Percentiles rank a stretch among this genome's conserved stretches.
These are phyloP conservation scores for Iphiclides podalirius DNA, from an alignment of 2,888 invertebrate genomes.

Conservation along the genomic window DNA sequence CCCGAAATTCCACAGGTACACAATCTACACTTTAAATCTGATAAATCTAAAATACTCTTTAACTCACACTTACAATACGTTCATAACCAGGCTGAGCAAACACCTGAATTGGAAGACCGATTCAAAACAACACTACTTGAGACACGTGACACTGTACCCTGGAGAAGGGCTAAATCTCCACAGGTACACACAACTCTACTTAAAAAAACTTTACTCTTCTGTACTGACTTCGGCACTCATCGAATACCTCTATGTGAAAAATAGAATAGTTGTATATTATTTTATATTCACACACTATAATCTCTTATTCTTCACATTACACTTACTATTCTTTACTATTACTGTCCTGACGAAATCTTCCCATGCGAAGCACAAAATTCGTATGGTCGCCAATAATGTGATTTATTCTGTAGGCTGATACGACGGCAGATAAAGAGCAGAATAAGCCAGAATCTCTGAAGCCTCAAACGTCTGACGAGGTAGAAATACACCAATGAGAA, in stretches of 20 bases:
- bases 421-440: conserved; percentile 55
- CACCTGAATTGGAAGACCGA: conserved; percentile 65
- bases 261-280: too few relatives aligned
- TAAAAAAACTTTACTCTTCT: neutral
- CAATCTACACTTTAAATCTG: conserved; percentile 3
- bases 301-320: neutral
- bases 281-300: conserved; percentile 4
- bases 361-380: conserved; percentile 24
- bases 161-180: conserved; percentile 65
- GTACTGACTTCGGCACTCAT: too few relatives aligned
- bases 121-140: conserved; percentile 67
- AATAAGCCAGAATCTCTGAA: conserved; percentile 56
- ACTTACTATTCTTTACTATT: too few relatives aligned
- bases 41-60: conserved; percentile 12
- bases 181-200: conserved; percentile 49
- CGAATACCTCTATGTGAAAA: too few relatives aligned
- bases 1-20: conserved; percentile 74
- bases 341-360: neutral
- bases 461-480: conserved; percentile 63
- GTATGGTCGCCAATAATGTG: conserved; percentile 65
- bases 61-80: conserved; percentile 6
- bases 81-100: conserved; percentile 64
- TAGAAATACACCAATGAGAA: conserved; percentile 51
- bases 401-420: conserved; percentile 70
- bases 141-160: conserved; percentile 52